Evolutionary conservation across 2,113 vertebrate species (phyloP).

Genomic region (Psettodes erumei): DNA sequence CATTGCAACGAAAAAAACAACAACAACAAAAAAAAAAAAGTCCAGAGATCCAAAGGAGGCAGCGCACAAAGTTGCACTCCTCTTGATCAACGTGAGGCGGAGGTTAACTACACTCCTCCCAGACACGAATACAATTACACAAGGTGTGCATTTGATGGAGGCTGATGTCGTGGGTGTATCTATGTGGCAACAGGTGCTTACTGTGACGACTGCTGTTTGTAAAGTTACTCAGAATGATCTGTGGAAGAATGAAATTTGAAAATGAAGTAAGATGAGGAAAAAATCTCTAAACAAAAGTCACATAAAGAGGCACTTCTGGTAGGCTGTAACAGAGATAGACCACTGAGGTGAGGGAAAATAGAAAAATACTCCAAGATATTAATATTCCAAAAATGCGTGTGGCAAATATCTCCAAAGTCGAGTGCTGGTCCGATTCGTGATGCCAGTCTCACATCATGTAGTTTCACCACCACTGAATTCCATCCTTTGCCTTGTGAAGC

Average conservation of each 20-base stretch:
- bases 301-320: slow-evolving; percentile 76
- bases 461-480: slow-evolving; percentile 45
- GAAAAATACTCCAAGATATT: slow-evolving; percentile 30
- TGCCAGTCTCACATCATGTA: slow-evolving; percentile 67
- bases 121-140: not conserved
- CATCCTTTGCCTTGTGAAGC: slow-evolving; percentile 34
- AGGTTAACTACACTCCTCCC: not conserved
- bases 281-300: slow-evolving; percentile 1
- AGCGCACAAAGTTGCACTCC: not conserved
- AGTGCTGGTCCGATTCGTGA: slow-evolving; percentile 43
- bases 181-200: slow-evolving; percentile 2
- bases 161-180: not conserved
- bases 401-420: slow-evolving; percentile 53
- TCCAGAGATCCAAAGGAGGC: not conserved
- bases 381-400: slow-evolving; percentile 7
- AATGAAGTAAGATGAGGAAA: not conserved
- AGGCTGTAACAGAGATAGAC: not conserved
- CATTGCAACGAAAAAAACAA: slow-evolving; percentile 59
- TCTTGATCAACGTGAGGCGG: not conserved
- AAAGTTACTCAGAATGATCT: not conserved
- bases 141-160: not conserved
- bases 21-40: too few relatives aligned
- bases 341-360: slow-evolving; percentile 10
- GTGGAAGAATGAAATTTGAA: not conserved
- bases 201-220: not conserved